Base-by-base conservation (phyloP, 1,140 invertebrate species). In the Drosophila ambigua region DNA sequence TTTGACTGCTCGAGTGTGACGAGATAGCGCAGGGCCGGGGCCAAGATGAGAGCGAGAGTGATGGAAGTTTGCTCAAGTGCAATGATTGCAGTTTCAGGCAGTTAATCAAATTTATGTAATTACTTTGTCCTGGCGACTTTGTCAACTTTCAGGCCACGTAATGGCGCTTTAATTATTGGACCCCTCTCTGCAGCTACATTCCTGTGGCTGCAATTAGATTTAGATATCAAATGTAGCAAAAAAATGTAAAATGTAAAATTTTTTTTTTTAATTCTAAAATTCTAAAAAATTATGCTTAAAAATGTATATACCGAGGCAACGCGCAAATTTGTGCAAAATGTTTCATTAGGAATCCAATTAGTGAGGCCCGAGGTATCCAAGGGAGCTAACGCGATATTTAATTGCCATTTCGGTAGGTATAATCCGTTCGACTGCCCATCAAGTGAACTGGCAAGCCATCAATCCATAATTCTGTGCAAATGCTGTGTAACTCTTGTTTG, bases 341-440 rank as follows among this genome's bases (percentile, higher is more conserved):
- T 51, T 71, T 85, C 80, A 85, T 85, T 81, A 78, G 72, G 64
- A 61, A 64, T 69, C 78, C 81, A 85, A 85, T 85, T 85, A 85
- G 82, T 65, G 77, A 72, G 78, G 62, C 68, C 16, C 48, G 48
- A 31, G 60, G 15, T 44, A 63, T 26, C 46, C 53, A 45, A 41
- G 39, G 53, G 41, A 45, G 72, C 28, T 61, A 75, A 61, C 72
- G 57, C 45, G 65, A 31, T 78, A 85, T 87, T 87, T 81, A 87
- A 87, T 43, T 59, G 20, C 59, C 74, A 81, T 84, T 79, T 45
- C 15, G 45, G 11, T 28, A 46, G 35, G 24, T 16, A 11, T 39
- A 69, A 49, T 69, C 13, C 28, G 20, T 15, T 23, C 31, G 24
- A 15, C 57, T 49, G 45, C 16, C 6, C 53, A 24, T n/a, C 24